Evolutionary conservation across 1,140 invertebrate genomes (phyloP).

Genomic region (Goniozus legneri): DNA sequence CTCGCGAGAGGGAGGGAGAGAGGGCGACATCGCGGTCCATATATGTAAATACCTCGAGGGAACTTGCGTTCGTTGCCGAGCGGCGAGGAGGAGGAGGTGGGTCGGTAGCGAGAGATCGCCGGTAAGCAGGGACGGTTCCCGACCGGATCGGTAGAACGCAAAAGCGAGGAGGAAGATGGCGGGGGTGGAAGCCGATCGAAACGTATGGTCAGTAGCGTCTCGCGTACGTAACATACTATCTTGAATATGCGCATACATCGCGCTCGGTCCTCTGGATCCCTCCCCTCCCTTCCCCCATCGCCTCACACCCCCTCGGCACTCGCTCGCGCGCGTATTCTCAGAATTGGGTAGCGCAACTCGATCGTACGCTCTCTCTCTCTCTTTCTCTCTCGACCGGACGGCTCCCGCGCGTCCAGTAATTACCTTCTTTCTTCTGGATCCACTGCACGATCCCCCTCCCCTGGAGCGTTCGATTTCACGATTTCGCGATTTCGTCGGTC

Average conservation of each 20-base stretch:
- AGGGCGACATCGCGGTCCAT: slow-evolving; percentile 37
- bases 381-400: slow-evolving; percentile 46
- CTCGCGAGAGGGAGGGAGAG: too few species aligned
- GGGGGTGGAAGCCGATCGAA: slow-evolving; percentile 25
- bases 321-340: slow-evolving; percentile 42
- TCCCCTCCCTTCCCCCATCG: background rate
- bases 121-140: slow-evolving; percentile 6
- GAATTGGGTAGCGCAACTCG: slow-evolving; percentile 47
- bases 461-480: too few species aligned
- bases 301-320: background rate
- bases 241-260: slow-evolving; percentile 55
- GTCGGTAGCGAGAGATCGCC: slow-evolving; percentile 11
- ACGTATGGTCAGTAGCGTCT: slow-evolving; percentile 42
- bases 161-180: slow-evolving; percentile 4
- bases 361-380: too few species aligned
- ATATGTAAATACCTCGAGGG: slow-evolving; percentile 52
- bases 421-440: slow-evolving; percentile 37
- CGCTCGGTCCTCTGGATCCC: slow-evolving; percentile 9
- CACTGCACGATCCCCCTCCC: slow-evolving; percentile 23
- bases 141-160: background rate
- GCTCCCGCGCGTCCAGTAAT: slow-evolving; percentile 51
- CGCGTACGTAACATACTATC: slow-evolving; percentile 54
- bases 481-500: too few species aligned
- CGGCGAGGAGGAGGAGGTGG: slow-evolving; percentile 1
- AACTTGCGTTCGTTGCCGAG: slow-evolving; percentile 36